Evolutionary conservation across 2,797 vertebrate genomes (phyloP).

Genomic region (Crenuchus spilurus): DNA sequence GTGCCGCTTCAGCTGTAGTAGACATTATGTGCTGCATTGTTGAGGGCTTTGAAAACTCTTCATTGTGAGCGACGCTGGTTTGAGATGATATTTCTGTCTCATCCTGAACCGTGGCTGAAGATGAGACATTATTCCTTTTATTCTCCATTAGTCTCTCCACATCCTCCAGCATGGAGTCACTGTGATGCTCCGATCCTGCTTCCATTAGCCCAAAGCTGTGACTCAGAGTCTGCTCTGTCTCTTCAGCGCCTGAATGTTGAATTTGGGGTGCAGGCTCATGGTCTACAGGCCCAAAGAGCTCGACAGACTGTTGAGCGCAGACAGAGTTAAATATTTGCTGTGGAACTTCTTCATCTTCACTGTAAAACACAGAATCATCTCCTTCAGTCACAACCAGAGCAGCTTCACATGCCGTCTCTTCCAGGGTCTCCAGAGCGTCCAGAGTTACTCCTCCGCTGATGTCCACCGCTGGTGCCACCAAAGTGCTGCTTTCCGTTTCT

Average conservation of each 20-base stretch:
- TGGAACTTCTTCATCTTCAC: constrained; percentile 63
- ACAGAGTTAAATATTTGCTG: constrained; percentile 17
- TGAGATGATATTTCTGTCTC: constrained; percentile 4
- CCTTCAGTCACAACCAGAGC: constrained; percentile 62
- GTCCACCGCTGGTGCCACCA: constrained; percentile 62
- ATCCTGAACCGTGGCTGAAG: background rate
- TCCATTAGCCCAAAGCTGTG: background rate
- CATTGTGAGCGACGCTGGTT: background rate
- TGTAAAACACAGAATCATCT: constrained; percentile 75
- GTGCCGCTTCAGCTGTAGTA: constrained; percentile 23
- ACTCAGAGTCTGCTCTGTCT: background rate
- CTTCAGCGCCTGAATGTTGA: constrained; percentile 2
- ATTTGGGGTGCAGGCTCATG: background rate
- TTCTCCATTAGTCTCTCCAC: constrained; percentile 2
- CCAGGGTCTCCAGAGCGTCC: constrained; percentile 38
- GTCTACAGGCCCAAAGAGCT: background rate
- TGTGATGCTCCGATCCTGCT: background rate
- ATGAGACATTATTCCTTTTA: constrained; percentile 8
- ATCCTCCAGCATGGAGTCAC: background rate
- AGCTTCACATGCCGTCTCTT: constrained; percentile 51
- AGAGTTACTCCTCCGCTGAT: constrained; percentile 56
- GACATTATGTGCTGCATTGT: background rate
- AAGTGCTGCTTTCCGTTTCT: constrained; percentile 65
- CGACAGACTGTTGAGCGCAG: background rate
- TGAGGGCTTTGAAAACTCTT: constrained; percentile 35